A percentile compares a stretch with the other conserved stretches of the same genome.
These are phyloP conservation scores for Drosophila suzukii DNA, from an alignment of 1,140 invertebrate genomes.

Conservation along the genomic window DNA sequence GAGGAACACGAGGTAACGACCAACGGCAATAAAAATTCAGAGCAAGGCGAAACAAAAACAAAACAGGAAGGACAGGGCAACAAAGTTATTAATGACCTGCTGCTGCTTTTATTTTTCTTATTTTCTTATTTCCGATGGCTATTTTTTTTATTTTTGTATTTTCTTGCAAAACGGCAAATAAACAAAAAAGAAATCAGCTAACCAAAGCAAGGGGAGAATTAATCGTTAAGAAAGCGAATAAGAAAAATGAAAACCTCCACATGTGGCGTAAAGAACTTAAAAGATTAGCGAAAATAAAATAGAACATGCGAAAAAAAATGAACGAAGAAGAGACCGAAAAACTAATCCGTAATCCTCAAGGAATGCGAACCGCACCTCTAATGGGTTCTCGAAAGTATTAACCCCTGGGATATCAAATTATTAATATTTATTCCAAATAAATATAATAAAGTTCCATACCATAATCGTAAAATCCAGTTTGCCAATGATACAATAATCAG, in stretches of 20 bases:
- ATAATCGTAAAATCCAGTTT: no score
- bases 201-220: constrained; percentile 7
- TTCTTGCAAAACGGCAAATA: constrained; percentile 13
- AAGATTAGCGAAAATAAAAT: constrained; percentile 12
- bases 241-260: constrained; percentile 3
- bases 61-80: constrained; percentile 74
- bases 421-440: no score
- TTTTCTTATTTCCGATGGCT: background rate
- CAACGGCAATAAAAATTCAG: constrained; percentile 74
- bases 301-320: background rate
- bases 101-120: constrained; percentile 12
- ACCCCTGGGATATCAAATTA: background rate
- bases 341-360: constrained; percentile 3
- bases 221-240: constrained; percentile 14
- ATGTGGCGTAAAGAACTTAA: constrained; percentile 4
- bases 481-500: no score
- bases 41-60: constrained; percentile 66
- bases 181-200: constrained; percentile 4
- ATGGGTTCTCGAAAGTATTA: background rate
- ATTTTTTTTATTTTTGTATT: background rate
- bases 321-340: background rate
- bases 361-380: constrained; percentile 2
- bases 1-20: constrained; percentile 20
- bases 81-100: constrained; percentile 79
- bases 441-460: no score